A percentile compares a stretch with the other conserved stretches of the same genome.
Evolutionary conservation across 2,797 vertebrate species (phyloP).

Genomic region (Enteromius unitaeniatus): DNA sequence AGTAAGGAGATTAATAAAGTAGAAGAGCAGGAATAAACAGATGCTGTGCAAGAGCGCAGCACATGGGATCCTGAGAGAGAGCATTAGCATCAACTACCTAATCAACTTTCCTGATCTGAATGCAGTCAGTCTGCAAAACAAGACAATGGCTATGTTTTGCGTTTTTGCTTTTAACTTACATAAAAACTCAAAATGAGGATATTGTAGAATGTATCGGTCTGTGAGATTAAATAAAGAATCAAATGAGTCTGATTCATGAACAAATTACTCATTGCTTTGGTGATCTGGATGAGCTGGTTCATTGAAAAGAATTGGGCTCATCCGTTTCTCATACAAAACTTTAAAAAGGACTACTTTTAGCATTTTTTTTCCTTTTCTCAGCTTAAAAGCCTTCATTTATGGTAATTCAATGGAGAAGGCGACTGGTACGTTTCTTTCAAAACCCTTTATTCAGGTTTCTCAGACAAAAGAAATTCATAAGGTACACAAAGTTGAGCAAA

Average conservation of each 20-base stretch:
- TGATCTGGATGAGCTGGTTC: background rate
- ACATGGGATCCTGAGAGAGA: conserved; percentile 51
- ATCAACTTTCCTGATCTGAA: conserved; percentile 55
- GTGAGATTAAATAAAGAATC: background rate
- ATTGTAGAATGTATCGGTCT: no score
- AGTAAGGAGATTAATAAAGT: conserved; percentile 46
- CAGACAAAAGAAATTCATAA: background rate
- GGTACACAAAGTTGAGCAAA: conserved; percentile 11
- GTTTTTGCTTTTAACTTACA: no score
- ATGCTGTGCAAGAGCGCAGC: conserved; percentile 5
- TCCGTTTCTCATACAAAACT: background rate
- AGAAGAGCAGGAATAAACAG: conserved; percentile 46
- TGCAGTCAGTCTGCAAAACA: conserved; percentile 63
- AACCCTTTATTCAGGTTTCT: background rate
- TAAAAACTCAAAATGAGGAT: background rate
- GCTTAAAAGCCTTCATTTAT: background rate
- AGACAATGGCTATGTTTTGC: conserved; percentile 38
- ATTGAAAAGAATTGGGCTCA: background rate
- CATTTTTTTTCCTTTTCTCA: background rate
- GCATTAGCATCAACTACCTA: conserved; percentile 47
- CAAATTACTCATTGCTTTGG: background rate
- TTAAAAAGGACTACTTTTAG: background rate
- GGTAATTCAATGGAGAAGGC: background rate
- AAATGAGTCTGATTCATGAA: conserved; percentile 3
- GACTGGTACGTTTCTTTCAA: background rate